phyloP scores from a whole-genome alignment of 2,888 invertebrate genomes.

The Nomada fucata region DNA sequence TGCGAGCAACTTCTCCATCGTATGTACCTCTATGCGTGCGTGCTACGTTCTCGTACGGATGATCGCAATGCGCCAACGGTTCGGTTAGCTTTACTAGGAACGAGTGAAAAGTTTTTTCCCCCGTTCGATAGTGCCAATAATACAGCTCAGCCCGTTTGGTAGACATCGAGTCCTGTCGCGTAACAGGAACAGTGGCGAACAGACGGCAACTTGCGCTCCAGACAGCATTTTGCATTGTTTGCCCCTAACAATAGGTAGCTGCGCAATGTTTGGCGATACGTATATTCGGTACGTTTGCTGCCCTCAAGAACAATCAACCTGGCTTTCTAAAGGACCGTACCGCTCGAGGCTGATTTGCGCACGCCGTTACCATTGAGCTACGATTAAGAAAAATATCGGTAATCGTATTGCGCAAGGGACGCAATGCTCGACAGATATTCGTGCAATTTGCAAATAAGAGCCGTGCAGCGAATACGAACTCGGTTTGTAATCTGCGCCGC shows the following conservation, averaged over 20 bases:
- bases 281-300: constrained; percentile 29
- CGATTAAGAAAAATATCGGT: constrained; percentile 14
- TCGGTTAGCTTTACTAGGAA: constrained; percentile 41
- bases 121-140: constrained; percentile 52
- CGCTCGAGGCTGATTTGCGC: constrained; percentile 14
- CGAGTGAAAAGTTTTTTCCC: constrained; percentile 57
- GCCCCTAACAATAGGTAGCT: constrained; percentile 44
- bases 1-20: constrained; percentile 17
- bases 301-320: constrained; percentile 5
- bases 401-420: constrained; percentile 24
- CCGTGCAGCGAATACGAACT: constrained; percentile 19
- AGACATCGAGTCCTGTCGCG: constrained; percentile 23
- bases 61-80: constrained; percentile 5
- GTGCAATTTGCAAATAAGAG: constrained; percentile 8
- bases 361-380: not conserved
- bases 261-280: constrained; percentile 44
- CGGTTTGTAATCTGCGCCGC: constrained; percentile 18
- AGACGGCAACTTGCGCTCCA: constrained; percentile 12
- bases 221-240: constrained; percentile 46
- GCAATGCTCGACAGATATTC: constrained; percentile 7
- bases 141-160: not conserved
- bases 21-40: constrained; percentile 15
- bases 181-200: constrained; percentile 32
- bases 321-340: not conserved
- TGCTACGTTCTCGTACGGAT: constrained; percentile 11